Evolutionary conservation across 2,888 invertebrate genomes (phyloP), one percentile per base, ranked within the genome.

Genomic region (Acleris laterana): DNA sequence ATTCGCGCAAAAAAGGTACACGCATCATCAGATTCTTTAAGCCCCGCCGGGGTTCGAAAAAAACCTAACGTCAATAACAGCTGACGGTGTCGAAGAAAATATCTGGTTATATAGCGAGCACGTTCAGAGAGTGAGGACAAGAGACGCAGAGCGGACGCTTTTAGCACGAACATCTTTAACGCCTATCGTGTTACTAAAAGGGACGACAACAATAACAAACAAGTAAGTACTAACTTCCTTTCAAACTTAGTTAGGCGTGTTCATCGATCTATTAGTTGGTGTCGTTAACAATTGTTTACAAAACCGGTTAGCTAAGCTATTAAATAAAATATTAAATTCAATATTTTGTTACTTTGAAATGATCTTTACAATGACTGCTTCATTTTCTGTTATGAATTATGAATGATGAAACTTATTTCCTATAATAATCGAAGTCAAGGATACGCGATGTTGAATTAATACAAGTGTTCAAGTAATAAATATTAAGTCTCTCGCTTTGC

Each of bases 81-180:
- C 11, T 38, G 19, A 19, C 5, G 32, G 19, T 20, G 20, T 20
- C n/a, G 55, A 55, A 42, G 38, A 42, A 42, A 55, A 55, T 53
- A 38, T 42, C 55, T 7, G n/a, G 4, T 55, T 55, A 22, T 55
- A 42, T 42, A 55, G 42, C 42, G 20, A 22, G 7, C 6, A 9
- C 6, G 20, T 38, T 16, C 55, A 55, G 55, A 55, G 42, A 55
- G 42, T 22, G 55, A 55, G 20, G 55, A n/a, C 20, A 20, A 16
- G 20, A 55, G 16, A 22, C 22, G 38, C 55, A 16, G 42, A 55
- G 42, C 55, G 55, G 55, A 20, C 55, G 55, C 20, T 20, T 42
- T 20, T 20, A 20, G 6, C 55, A 55, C 20, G 22, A 42, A 16
- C 55, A 55, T 16, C 55, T 16, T 42, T n/a, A 42, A 38, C 38